Conservation (phyloP, 1,140 invertebrate species). For the Rhopalosiphum padi region DNA sequence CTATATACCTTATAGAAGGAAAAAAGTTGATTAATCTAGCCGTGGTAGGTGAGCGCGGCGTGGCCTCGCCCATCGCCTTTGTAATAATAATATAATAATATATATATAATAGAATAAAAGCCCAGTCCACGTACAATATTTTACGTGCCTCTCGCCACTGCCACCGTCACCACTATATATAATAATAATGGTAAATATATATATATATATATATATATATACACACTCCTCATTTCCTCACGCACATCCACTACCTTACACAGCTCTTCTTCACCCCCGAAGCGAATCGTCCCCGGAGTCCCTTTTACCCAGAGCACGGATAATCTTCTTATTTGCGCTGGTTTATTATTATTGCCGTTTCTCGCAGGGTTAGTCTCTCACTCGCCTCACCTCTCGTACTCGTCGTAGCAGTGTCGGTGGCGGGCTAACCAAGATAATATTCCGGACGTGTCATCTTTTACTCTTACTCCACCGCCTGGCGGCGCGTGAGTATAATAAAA, state of each 20-base stretch:
- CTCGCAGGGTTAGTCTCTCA: background rate
- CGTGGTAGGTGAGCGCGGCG: background rate
- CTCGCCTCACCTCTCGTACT: background rate
- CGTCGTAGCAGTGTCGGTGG: background rate
- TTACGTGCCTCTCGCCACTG: conserved; percentile 42
- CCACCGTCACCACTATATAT: background rate
- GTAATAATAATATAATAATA: conserved; percentile 11
- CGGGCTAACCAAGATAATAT: conserved; percentile 42
- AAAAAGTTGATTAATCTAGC: conserved; percentile 50
- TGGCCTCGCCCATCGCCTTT: conserved; percentile 2
- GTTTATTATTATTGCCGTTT: conserved; percentile 52
- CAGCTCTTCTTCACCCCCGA: background rate
- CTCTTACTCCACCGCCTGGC: background rate
- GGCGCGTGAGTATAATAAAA: background rate
- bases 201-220: background rate
- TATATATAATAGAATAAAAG: conserved; percentile 50
- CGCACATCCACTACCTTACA: no score
- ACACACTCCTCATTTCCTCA: no score
- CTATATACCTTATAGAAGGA: background rate
- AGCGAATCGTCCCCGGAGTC: conserved; percentile 6
- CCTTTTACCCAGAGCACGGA: conserved; percentile 19
- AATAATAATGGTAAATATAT: background rate
- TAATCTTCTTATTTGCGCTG: conserved; percentile 55
- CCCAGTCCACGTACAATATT: conserved; percentile 54
- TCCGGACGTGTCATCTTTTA: conserved; percentile 53